Evolutionary conservation across 2,797 vertebrate species (phyloP).

Genomic region (Paedocypris micromegethes): DNA sequence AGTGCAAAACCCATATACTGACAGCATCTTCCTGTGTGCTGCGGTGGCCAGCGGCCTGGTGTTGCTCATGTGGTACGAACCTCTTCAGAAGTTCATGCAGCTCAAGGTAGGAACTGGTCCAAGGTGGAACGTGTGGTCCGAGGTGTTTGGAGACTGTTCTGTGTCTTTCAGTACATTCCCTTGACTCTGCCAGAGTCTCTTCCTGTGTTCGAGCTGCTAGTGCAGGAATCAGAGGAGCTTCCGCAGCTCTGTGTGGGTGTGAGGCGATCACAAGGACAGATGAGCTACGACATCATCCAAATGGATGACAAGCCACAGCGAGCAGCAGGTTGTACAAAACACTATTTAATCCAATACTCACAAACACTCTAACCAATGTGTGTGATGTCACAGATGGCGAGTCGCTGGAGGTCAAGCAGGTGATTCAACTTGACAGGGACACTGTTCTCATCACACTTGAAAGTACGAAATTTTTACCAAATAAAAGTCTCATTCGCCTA

Average conservation of each 20-base stretch:
- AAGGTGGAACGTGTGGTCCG: background rate
- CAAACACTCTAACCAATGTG: constrained; percentile 2
- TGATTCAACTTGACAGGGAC: constrained; percentile 70
- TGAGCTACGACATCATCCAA: constrained; percentile 63
- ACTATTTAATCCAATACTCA: background rate
- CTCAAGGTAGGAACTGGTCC: constrained; percentile 61
- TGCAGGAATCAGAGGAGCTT: constrained; percentile 65
- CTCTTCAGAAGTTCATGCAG: constrained; percentile 72
- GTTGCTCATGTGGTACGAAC: constrained; percentile 73
- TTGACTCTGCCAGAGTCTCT: constrained; percentile 63
- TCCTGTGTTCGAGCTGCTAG: constrained; percentile 67
- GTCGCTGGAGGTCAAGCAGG: constrained; percentile 59
- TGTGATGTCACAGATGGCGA: constrained; percentile 55
- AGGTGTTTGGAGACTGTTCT: too few species aligned
- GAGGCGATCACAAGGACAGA: constrained; percentile 41
- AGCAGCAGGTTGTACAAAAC: constrained; percentile 38
- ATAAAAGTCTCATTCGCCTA: too few species aligned
- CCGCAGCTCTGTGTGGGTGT: constrained; percentile 69
- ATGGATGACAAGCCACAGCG: constrained; percentile 54
- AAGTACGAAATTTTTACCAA: constrained; percentile 54
- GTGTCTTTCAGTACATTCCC: constrained; percentile 56
- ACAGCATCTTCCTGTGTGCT: constrained; percentile 66
- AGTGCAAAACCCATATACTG: constrained; percentile 66
- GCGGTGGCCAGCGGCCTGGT: constrained; percentile 62
- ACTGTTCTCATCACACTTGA: constrained; percentile 67